Evolutionary conservation across 2,113 vertebrate species (phyloP).

Genomic region (Pseudopipra pipra): DNA sequence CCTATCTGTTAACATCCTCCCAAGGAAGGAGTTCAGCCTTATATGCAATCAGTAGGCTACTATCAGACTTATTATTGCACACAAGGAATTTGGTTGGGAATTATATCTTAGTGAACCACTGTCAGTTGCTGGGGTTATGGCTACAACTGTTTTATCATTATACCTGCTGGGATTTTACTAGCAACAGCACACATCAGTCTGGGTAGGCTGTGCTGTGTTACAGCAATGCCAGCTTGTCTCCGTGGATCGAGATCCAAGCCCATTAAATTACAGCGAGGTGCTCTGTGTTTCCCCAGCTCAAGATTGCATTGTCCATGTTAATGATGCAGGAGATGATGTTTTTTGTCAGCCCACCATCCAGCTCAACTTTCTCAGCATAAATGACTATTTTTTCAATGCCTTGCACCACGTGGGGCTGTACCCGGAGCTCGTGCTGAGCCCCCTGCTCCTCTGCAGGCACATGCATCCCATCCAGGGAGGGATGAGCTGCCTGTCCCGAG

Average conservation of each 20-base stretch:
- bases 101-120: background rate
- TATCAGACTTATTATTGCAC: background rate
- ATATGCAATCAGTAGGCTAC: background rate
- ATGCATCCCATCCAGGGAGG: accelerated
- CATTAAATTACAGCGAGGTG: background rate
- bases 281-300: background rate
- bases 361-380: background rate
- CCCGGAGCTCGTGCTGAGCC: accelerated
- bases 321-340: background rate
- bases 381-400: accelerated
- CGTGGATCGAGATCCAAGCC: background rate
- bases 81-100: background rate
- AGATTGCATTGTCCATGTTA: background rate
- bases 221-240: background rate
- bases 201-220: background rate
- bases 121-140: background rate
- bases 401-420: accelerated
- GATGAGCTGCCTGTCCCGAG: background rate
- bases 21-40: background rate
- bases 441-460: accelerated
- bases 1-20: background rate
- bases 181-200: background rate
- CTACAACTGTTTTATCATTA: background rate
- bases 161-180: background rate
- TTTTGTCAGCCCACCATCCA: background rate